These are phyloP conservation scores for Trachelus troglodyta DNA, from an alignment of 2,888 invertebrate genomes.

Conservation along the genomic window DNA sequence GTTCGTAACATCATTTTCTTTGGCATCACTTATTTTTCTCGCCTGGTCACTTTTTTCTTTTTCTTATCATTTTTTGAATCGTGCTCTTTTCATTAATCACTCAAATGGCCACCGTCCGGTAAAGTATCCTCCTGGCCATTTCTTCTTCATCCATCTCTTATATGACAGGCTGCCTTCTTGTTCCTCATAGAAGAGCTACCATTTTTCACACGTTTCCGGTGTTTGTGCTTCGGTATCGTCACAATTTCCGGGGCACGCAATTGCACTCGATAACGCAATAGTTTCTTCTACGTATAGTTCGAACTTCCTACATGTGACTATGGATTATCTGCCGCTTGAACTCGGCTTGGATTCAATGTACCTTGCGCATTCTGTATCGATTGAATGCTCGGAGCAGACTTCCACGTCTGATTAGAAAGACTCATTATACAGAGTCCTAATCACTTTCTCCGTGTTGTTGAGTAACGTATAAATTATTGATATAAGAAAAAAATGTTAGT, in stretches of 20 bases:
- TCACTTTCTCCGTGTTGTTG: background rate
- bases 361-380: background rate
- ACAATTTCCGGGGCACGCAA: background rate
- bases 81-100: constrained; percentile 15
- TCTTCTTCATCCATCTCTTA: constrained; percentile 13
- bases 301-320: background rate
- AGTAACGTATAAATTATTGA: background rate
- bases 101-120: constrained; percentile 12
- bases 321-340: background rate
- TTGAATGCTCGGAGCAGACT: background rate
- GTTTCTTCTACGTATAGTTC: background rate
- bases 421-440: background rate
- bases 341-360: constrained; percentile 6
- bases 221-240: constrained; percentile 6
- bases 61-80: background rate
- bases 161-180: constrained; percentile 11
- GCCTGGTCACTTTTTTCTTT: background rate
- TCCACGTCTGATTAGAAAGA: background rate
- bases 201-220: constrained; percentile 16
- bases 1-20: background rate
- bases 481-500: background rate
- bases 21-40: background rate
- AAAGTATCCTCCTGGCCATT: constrained; percentile 6
- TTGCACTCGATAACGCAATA: background rate
- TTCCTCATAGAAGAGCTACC: constrained; percentile 10